Conservation (phyloP, 64 coral and sea anemone species). For the Actinia tenebrosa region DNA sequence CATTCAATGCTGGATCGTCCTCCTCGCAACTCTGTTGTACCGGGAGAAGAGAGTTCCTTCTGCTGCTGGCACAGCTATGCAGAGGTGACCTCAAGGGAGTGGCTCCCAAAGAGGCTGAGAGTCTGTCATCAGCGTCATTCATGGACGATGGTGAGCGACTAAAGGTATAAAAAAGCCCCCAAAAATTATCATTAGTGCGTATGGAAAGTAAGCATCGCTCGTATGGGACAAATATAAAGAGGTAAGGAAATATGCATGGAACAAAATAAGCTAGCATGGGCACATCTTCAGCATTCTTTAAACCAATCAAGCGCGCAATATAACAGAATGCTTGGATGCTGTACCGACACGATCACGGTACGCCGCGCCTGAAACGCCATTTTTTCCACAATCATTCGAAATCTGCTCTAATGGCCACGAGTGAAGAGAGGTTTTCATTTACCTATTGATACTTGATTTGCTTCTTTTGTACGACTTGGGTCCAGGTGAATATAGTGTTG, state of each 20-base stretch:
- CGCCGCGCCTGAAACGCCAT: no score
- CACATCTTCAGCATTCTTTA: no score
- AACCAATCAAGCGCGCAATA: no score
- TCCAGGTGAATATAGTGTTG: constrained; percentile 52
- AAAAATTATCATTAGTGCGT: no score
- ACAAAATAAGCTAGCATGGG: no score
- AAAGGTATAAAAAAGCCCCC: background rate
- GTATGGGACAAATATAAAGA: no score
- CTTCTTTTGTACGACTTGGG: constrained; percentile 25
- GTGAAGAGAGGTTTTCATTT: background rate
- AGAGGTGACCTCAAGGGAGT: background rate
- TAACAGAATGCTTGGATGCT: no score
- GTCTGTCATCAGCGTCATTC: constrained; percentile 8
- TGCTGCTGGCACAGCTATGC: constrained; percentile 1
- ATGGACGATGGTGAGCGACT: constrained; percentile 3
- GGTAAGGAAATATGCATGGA: no score
- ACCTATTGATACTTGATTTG: constrained; percentile 38
- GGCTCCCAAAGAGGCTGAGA: background rate
- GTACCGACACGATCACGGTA: no score
- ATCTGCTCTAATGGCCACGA: no score
- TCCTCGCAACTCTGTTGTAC: constrained; percentile 75
- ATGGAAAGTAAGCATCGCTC: no score
- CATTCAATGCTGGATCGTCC: constrained; percentile 58
- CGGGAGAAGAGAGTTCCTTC: constrained; percentile 58
- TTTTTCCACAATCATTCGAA: no score